Conservation (phyloP, 2,888 invertebrate species). For the Polia nebulosa region DNA sequence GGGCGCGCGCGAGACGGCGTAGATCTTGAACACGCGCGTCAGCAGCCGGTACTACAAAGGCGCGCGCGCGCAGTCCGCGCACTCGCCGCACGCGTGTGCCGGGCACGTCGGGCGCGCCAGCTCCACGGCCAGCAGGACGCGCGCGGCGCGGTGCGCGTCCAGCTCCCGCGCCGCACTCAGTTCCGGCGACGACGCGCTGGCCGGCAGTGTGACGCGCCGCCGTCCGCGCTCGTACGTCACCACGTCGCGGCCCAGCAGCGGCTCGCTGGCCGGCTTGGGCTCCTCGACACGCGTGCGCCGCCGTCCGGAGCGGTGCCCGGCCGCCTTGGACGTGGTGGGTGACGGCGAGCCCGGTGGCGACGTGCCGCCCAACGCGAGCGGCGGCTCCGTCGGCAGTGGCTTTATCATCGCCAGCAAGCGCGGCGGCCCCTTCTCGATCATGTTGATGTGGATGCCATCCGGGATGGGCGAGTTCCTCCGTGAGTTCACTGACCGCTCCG, state of each 20-base stretch:
- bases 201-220: conserved; percentile 71
- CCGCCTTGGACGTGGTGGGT: conserved; percentile 71
- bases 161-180: conserved; percentile 67
- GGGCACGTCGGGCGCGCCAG: conserved; percentile 72
- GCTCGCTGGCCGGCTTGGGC: conserved; percentile 85
- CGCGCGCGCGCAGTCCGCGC: conserved; percentile 74
- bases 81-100: conserved; percentile 74
- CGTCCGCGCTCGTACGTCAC: conserved; percentile 66
- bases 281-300: conserved; percentile 64
- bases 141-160: conserved; percentile 72
- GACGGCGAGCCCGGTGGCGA: conserved; percentile 61
- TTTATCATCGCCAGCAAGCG: conserved; percentile 82
- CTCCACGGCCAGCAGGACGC: conserved; percentile 87
- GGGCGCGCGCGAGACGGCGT: conserved; percentile 77
- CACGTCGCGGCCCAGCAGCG: conserved; percentile 81
- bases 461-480: conserved; percentile 87
- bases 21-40: conserved; percentile 89
- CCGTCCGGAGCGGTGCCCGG: conserved; percentile 6
- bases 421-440: conserved; percentile 90
- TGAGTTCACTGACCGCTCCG: conserved; percentile 92
- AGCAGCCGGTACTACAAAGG: conserved; percentile 88
- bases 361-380: conserved; percentile 32
- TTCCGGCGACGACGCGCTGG: conserved; percentile 88
- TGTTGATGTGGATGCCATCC: conserved; percentile 93
- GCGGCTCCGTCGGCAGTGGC: conserved; percentile 74